Base-by-base conservation (phyloP, 2,888 invertebrate genomes). In the Carterocephalus palaemon region DNA sequence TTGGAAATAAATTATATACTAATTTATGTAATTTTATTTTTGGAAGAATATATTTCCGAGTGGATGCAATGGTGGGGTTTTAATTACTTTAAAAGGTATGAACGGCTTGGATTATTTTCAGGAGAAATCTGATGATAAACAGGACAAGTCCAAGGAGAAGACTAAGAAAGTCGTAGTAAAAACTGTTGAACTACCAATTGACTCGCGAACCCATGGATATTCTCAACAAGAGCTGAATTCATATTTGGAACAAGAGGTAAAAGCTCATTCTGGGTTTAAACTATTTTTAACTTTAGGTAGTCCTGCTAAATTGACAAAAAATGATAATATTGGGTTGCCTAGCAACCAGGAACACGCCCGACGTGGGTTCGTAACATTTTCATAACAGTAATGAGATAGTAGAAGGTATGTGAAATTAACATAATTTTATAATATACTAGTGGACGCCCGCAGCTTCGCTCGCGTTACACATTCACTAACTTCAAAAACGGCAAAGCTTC, bases 111-210 rank as follows among this genome's bases (percentile, higher is more conserved):
- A 40, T 57, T 67, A 57, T 81, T 81, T 89, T 88, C 47, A 81
- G 88, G 82, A 89, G 87, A 48, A 62, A 62, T 29, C 43, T 62
- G 89, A 89, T 55, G 88, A 88, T 56, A 90, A 92, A 76, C 92
- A 94, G 79, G 91, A 92, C 52, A 90, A 89, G 58, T 79, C 85
- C 12, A 92, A 92, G 70, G 84, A 85, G 10, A 85, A 85, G 49
- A 50, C 71, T 29, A 94, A 94, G 75, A 96, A 97, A 75, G 90
- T 92, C 48, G 76, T 91, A 3, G 90, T 93, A 12, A 96, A 96
- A 79, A 91, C 92, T 15, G 88, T 96, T 47, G 97, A 98, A 57
- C 85, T 98, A 51, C 93, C 95, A 0, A 91, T 99, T 49, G 94
- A 95, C 43, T 83, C 91, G n/a, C 80, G 89, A 37, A 92, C 93